Base-by-base conservation (phyloP, 2,113 vertebrate genomes). In the Istiophorus platypterus region DNA sequence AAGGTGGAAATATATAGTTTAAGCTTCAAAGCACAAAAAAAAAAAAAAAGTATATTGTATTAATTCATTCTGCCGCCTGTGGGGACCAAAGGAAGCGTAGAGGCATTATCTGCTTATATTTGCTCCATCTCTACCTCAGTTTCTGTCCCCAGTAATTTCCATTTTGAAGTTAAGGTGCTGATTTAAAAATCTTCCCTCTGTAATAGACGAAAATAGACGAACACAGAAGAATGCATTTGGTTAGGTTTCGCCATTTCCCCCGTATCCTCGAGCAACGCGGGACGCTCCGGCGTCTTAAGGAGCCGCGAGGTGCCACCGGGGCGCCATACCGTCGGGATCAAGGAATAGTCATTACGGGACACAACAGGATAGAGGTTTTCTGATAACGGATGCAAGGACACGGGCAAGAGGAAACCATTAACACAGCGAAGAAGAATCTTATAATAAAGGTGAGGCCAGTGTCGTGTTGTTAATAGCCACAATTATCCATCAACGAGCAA, bases 11-110 rank as follows among this genome's bases (percentile, higher is more conserved):
- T 80, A 84, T 79, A 80, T 81, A 86, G 85, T 90, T 90, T 87
- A 81, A 84, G 88, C 92, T 93, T 93, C 91, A 93, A 93, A 94
- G 92, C 85, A 75, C 72, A 90, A 83, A 89, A 90, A 90, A 77
- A 84, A 75, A 69, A 90, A 83, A 89, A 90, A 90, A 77, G 85
- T 89, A 88, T 85, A 74, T 82, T 82, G 76, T 85, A 93, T 92
- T 90, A 89, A 93, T 94, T 90, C 80, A 92, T 92, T 80, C 88
- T 85, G 79, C 80, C 11, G 91, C 89, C 91, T 92, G 77, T 85
- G 68, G 91, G 88, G 85, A 91, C 77, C 4, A 69, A 27, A 81
- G 85, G 89, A 89, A 90, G 86, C 61, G 4, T 22, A 18, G 51
- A 62, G 72, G 89, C 79, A 80, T 88, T 73, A 85, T 77, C 56